These are phyloP conservation scores for Antheraea assamensis DNA, from an alignment of 2,888 invertebrate species.

Conservation along the genomic window DNA sequence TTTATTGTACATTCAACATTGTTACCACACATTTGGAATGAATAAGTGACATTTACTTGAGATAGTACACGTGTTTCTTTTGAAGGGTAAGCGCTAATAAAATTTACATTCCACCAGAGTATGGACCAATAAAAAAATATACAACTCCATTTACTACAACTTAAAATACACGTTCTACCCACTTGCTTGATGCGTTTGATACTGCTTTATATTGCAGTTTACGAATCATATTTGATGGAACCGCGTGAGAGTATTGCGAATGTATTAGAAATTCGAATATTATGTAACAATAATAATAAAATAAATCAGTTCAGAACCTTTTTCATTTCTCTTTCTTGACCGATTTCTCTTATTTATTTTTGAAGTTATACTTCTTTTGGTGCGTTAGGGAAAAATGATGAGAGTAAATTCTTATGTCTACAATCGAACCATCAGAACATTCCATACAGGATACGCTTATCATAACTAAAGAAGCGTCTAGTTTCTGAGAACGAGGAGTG, in stretches of 20 bases:
- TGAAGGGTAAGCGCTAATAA: conserved; percentile 3
- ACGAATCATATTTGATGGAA: background rate
- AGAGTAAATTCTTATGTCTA: no score
- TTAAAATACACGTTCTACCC: conserved; percentile 1
- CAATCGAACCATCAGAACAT: no score
- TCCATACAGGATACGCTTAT: no score
- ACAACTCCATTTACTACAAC: background rate
- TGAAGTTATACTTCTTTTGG: no score
- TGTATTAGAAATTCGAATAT: background rate
- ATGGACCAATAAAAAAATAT: background rate
- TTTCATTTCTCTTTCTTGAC: no score
- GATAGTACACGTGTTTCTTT: conserved; percentile 3
- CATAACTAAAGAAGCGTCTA: no score
- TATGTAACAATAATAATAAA: background rate
- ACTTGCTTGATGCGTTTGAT: conserved; percentile 1
- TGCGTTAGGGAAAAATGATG: no score
- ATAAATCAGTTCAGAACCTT: no score
- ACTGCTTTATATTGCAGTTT: background rate
- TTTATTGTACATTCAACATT: conserved; percentile 67
- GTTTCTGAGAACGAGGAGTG: no score
- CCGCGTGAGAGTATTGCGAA: background rate
- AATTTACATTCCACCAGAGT: background rate
- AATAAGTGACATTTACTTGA: conserved; percentile 1
- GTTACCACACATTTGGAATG: conserved; percentile 45
- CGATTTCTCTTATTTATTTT: no score